Evolutionary conservation across 2,888 invertebrate genomes (phyloP), one percentile per base, ranked within the genome.

Genomic region (Ligdia adustata): DNA sequence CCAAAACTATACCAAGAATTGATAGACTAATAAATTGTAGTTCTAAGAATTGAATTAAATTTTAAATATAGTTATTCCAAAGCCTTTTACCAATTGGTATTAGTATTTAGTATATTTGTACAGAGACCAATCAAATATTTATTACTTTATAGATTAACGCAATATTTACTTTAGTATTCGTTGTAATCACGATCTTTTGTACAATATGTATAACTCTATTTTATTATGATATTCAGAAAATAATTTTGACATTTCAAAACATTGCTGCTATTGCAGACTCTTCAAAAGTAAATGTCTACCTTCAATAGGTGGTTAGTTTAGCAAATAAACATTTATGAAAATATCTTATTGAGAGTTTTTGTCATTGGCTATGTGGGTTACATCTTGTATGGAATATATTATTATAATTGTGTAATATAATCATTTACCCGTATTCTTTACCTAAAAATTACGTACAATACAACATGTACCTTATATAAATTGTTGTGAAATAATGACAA

Each of bases 91-190:
- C 43, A 50, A 40, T 42, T 53, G 50, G 48, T 58, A 54, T 51
- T 52, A 46, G 18, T 45, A 7, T 48, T n/a, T n/a, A 47, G 39
- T 37, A 55, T 58, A 53, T 47, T 52, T 47, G 31, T 37, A 39
- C 40, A 34, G 34, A 42, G 35, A 39, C 24, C 1, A 26, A 31
- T 11, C 9, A 6, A 9, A 6, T 45, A 9, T 41, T 35, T 31
- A 37, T 40, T 41, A 42, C 33, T 41, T 46, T 20, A 20, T 31
- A 38, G 13, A 2, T 26, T 37, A 24, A 50, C 39, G 13, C 32
- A 39, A 45, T 44, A 37, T 34, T 15, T 28, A 20, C n/a, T 48
- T 38, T 49, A 28, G 34, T 45, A 40, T 52, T 56, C 29, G 24
- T 34, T 56, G 48, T 59, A 53, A 53, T 55, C 35, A 40, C 12